Conservation (phyloP, 2,797 vertebrate genomes). For the Sparus aurata region DNA sequence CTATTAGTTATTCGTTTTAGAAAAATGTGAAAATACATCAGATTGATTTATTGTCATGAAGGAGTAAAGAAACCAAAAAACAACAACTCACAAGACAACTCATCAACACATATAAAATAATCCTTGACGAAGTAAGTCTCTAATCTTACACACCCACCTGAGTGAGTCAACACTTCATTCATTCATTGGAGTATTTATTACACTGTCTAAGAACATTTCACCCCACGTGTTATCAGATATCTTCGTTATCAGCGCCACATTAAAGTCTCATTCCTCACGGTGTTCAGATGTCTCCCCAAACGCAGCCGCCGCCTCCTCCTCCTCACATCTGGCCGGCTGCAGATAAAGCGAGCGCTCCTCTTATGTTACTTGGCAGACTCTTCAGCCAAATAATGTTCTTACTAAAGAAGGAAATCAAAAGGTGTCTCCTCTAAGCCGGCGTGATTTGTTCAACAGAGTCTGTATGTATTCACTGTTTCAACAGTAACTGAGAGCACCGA, state of each 20-base stretch:
- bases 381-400: slow-evolving; percentile 8
- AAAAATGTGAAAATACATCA: no score
- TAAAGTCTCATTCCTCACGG: not conserved
- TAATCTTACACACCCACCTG: not conserved
- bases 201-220: not conserved
- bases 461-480: not conserved
- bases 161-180: not conserved
- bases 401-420: slow-evolving; percentile 34
- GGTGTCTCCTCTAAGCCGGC: slow-evolving; percentile 1
- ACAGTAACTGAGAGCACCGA: slow-evolving; percentile 14
- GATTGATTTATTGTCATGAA: no score
- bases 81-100: no score
- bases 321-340: not conserved
- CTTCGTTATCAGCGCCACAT: not conserved
- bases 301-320: slow-evolving; percentile 2
- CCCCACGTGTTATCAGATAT: not conserved
- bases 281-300: not conserved
- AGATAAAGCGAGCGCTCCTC: slow-evolving; percentile 14
- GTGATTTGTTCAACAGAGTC: slow-evolving; percentile 18
- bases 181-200: not conserved
- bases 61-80: no score
- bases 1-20: no score
- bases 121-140: no score
- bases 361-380: slow-evolving; percentile 10
- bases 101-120: no score